phyloP scores from a whole-genome alignment of 2,797 vertebrate genomes.

The Gambelia wislizenii region DNA sequence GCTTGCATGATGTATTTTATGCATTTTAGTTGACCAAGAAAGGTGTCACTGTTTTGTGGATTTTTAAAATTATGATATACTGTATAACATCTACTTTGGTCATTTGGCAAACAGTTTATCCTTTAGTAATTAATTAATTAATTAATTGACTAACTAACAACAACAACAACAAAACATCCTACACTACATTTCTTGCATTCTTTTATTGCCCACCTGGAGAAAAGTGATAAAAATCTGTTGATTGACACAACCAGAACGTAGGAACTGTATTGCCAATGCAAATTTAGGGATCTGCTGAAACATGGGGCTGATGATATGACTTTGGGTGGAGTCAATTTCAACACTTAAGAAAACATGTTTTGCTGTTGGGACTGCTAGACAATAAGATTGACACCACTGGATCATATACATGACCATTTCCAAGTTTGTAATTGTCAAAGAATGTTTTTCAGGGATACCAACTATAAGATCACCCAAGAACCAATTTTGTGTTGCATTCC shows the following conservation, averaged over 20 bases:
- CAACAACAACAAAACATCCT: neutral
- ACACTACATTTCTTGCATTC: neutral
- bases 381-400: neutral
- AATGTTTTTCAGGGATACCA: neutral
- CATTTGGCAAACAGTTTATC: neutral
- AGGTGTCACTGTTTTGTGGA: too few relatives aligned
- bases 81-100: too few relatives aligned
- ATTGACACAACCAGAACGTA: conserved; percentile 7
- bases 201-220: neutral
- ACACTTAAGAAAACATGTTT: neutral
- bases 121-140: neutral
- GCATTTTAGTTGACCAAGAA: too few relatives aligned
- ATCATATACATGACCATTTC: neutral
- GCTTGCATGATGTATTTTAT: too few relatives aligned
- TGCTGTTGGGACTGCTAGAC: neutral
- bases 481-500: neutral
- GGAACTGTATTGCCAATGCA: neutral
- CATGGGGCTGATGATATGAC: neutral
- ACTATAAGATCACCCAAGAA: neutral
- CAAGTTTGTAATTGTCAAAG: neutral
- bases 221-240: conserved; percentile 19
- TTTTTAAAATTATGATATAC: too few relatives aligned
- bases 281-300: neutral
- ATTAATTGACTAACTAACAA: neutral
- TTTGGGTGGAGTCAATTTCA: neutral